phyloP scores from a whole-genome alignment of 2,797 vertebrate genomes.

The Microctenopoma stevenorrisi region DNA sequence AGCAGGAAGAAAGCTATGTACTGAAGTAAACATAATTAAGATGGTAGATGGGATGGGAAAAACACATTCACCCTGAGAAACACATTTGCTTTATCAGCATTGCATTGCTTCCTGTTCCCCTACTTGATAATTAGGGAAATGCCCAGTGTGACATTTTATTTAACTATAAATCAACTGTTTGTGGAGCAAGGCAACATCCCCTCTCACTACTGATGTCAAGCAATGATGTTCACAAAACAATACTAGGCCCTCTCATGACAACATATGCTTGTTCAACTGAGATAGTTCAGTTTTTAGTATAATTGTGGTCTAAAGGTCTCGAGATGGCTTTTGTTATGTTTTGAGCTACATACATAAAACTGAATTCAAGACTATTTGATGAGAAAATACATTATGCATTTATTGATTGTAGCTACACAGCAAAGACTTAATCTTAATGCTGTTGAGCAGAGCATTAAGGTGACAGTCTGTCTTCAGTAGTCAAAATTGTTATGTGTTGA shows the following conservation, averaged over 20 bases:
- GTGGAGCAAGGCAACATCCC: constrained; percentile 13
- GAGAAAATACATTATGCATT: not conserved
- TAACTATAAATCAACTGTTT: constrained; percentile 36
- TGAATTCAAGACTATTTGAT: not conserved
- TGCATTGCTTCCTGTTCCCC: constrained; percentile 12
- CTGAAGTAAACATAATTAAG: not conserved
- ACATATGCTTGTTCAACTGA: too few relatives aligned
- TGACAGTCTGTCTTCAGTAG: constrained; percentile 3
- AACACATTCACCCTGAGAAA: not conserved
- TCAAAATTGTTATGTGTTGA: not conserved
- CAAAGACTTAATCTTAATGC: constrained; percentile 4
- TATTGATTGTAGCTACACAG: not conserved
- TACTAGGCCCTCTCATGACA: not conserved
- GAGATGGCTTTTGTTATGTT: too few relatives aligned
- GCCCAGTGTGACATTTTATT: constrained; percentile 32
- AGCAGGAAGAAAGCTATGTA: not conserved
- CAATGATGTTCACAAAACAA: constrained; percentile 5
- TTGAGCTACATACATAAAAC: too few relatives aligned
- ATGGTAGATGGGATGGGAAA: not conserved
- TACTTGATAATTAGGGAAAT: constrained; percentile 18
- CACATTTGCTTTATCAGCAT: constrained; percentile 14
- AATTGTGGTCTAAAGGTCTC: too few relatives aligned
- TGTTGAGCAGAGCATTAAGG: not conserved
- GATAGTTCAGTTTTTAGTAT: too few relatives aligned
- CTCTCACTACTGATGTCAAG: constrained; percentile 6